Conservation (phyloP, 2,888 invertebrate genomes). For the Papilio elwesi region DNA sequence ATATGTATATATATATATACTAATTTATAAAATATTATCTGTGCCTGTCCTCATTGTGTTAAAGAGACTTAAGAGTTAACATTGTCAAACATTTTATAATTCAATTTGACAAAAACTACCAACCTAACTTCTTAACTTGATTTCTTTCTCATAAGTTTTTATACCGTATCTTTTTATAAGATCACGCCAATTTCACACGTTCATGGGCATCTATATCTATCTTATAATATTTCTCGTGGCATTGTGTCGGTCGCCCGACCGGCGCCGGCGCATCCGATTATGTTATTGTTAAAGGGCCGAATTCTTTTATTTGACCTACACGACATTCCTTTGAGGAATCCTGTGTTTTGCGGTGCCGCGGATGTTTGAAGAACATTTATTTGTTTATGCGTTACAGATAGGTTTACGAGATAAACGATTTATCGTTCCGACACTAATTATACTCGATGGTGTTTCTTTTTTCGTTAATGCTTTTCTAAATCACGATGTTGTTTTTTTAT, state of each 20-base stretch:
- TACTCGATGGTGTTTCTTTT: slow-evolving; percentile 46
- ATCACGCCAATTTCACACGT: slow-evolving; percentile 78
- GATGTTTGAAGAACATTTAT: slow-evolving; percentile 57
- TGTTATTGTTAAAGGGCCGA: slow-evolving; percentile 76
- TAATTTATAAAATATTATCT: slow-evolving; percentile 3
- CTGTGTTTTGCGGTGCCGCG: slow-evolving; percentile 68
- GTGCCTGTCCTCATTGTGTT: background rate
- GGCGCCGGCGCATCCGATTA: slow-evolving; percentile 79
- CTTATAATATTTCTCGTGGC: slow-evolving; percentile 66
- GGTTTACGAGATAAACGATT: slow-evolving; percentile 46
- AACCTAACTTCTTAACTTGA: background rate
- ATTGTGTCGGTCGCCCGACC: slow-evolving; percentile 67
- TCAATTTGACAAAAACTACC: slow-evolving; percentile 1
- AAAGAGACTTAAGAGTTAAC: background rate
- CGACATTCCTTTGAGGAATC: slow-evolving; percentile 66
- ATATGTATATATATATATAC: background rate
- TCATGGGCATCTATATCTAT: slow-evolving; percentile 56
- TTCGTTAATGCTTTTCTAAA: slow-evolving; percentile 39
- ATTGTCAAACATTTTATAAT: background rate
- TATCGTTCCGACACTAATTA: slow-evolving; percentile 49
- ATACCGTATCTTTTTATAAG: slow-evolving; percentile 28
- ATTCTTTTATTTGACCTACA: slow-evolving; percentile 80
- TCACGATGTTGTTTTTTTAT: slow-evolving; percentile 10
- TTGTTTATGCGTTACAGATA: slow-evolving; percentile 57
- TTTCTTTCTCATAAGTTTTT: slow-evolving; percentile 26